Percentiles rank a stretch among this genome's conserved stretches.
phyloP scores from a whole-genome alignment of 2,113 vertebrate genomes.

The Tychaedon coryphoeus region DNA sequence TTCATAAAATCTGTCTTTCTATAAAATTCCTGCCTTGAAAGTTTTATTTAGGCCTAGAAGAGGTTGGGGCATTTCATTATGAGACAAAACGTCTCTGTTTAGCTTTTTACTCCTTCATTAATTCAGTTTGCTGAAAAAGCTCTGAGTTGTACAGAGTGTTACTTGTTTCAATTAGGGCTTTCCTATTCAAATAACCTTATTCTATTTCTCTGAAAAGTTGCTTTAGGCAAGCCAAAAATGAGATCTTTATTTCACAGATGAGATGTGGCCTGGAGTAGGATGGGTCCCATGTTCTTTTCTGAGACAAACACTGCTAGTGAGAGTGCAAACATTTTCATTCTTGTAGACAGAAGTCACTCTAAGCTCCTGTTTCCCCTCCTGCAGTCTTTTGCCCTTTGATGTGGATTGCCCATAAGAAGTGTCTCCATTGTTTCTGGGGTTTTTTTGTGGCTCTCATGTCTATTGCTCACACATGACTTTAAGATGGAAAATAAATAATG shows the following conservation, averaged over 20 bases:
- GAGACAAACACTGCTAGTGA: neutral
- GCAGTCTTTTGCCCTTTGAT: neutral
- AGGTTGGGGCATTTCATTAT: neutral
- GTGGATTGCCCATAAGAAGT: neutral
- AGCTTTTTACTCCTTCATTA: neutral
- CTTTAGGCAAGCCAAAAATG: slow-evolving; percentile 8
- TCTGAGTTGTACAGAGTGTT: neutral
- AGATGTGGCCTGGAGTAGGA: neutral
- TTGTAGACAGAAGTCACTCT: neutral
- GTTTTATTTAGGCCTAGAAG: slow-evolving; percentile 1
- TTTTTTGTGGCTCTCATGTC: neutral
- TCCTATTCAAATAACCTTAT: slow-evolving; percentile 15
- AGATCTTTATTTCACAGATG: slow-evolving; percentile 21
- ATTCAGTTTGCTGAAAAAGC: slow-evolving; percentile 6
- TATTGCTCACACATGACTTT: neutral
- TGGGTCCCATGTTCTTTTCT: neutral
- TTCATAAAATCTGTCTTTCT: neutral
- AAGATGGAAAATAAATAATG: neutral
- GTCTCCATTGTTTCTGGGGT: neutral
- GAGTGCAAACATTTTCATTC: slow-evolving; percentile 2
- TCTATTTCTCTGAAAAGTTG: neutral
- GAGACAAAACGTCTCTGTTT: slow-evolving; percentile 5
- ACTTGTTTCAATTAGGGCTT: slow-evolving; percentile 33
- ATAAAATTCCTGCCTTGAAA: neutral
- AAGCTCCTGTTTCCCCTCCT: neutral